phyloP scores from a whole-genome alignment of 2,113 vertebrate species.

The Alligator mississippiensis region DNA sequence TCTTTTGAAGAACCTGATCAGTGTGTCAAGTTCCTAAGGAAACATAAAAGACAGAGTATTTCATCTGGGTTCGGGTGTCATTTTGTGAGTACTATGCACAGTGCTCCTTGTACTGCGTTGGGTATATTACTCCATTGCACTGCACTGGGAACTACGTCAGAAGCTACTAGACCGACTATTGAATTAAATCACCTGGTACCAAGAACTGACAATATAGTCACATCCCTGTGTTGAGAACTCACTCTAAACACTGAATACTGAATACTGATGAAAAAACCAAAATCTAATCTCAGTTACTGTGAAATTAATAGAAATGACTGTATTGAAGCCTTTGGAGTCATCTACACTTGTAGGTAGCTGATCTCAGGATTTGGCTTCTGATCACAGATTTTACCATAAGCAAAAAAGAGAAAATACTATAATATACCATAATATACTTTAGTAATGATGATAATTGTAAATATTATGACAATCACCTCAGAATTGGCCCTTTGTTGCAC shows the following conservation, averaged over 20 bases:
- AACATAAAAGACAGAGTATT: neutral
- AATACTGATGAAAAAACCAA: neutral
- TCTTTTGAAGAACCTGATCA: neutral
- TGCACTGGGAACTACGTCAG: neutral
- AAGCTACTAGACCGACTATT: neutral
- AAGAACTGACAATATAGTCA: neutral
- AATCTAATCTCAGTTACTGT: slow-evolving; percentile 3
- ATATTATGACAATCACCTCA: slow-evolving; percentile 8
- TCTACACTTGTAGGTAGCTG: neutral
- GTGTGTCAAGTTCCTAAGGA: neutral
- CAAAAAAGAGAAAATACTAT: slow-evolving; percentile 19
- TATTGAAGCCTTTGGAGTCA: neutral
- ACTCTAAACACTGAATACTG: neutral
- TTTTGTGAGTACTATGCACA: neutral
- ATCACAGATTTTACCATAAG: neutral
- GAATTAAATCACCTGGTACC: slow-evolving; percentile 5
- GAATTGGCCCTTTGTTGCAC: slow-evolving; percentile 43
- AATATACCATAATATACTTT: slow-evolving; percentile 16
- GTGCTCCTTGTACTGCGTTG: neutral
- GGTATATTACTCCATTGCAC: neutral
- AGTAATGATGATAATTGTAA: neutral
- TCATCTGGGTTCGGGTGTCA: neutral
- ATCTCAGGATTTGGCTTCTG: neutral
- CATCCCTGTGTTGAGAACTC: neutral
- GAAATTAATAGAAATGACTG: neutral